Evolutionary conservation across 2,797 vertebrate species (phyloP).

Genomic region (Hylomyscus alleni): DNA sequence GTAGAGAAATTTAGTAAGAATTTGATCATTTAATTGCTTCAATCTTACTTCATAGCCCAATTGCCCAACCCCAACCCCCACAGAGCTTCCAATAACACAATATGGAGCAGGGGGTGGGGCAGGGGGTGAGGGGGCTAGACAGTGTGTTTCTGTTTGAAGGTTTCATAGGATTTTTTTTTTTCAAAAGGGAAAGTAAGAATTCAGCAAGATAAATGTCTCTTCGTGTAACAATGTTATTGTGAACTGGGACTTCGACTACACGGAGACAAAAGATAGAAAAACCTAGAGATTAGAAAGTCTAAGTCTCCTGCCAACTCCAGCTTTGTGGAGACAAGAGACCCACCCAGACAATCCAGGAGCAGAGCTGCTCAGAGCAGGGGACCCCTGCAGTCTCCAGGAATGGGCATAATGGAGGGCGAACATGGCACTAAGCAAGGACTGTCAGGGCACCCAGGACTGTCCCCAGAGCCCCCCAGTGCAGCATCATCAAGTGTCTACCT

Average conservation of each 20-base stretch:
- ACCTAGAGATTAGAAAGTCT: slow-evolving; percentile 80
- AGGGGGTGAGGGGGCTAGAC: slow-evolving; percentile 4
- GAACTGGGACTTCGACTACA: slow-evolving; percentile 81
- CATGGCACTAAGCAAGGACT: not conserved
- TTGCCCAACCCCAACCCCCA: slow-evolving; percentile 74
- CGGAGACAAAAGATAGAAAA: slow-evolving; percentile 81
- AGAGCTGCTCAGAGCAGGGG: not conserved
- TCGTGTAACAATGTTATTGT: slow-evolving; percentile 78
- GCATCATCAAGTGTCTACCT: not conserved
- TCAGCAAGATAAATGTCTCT: slow-evolving; percentile 75
- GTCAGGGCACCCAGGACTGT: not conserved
- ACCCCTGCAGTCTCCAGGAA: not conserved
- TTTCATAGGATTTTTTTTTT: slow-evolving; percentile 71
- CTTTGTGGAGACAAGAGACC: slow-evolving; percentile 80
- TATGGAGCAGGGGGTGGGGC: not conserved
- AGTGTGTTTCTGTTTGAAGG: slow-evolving; percentile 79
- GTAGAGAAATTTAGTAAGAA: slow-evolving; percentile 84
- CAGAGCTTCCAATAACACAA: slow-evolving; percentile 85
- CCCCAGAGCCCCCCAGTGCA: not conserved
- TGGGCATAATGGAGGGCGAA: not conserved
- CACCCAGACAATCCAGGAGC: not conserved
- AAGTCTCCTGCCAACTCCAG: slow-evolving; percentile 77
- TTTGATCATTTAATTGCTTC: slow-evolving; percentile 88
- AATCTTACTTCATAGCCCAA: slow-evolving; percentile 84
- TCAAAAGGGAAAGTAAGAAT: slow-evolving; percentile 67